Evolutionary conservation across 2,797 vertebrate species (phyloP), one percentile per base, ranked within the genome.

Genomic region (Melanotaenia trifasciata): DNA sequence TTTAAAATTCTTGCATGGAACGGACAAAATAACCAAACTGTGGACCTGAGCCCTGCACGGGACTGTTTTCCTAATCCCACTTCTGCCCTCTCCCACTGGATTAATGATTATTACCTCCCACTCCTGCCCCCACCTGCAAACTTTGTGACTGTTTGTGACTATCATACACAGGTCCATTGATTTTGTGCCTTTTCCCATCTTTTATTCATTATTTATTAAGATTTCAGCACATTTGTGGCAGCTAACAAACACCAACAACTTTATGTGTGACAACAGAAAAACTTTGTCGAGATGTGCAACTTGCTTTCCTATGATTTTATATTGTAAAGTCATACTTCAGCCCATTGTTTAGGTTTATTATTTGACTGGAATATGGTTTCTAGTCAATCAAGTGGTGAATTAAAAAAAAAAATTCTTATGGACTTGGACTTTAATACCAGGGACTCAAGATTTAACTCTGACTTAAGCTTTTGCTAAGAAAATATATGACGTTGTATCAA

Each of bases 1-100:
- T 28, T 67, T 65, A 58, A 79, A 58, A 68, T 45, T 50, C 64
- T 56, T 35, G 54, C 72, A 75, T 0, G 63, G 70, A 67, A 74
- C 36, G 67, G 65, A 80, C 62, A 60, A 67, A 81, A 72, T 67
- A 74, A 68, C 67, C 65, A 47, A 56, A 30, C 5, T 14, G 53
- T 30, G 26, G 51, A 30, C 26, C 7, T 28, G 26, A 30, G 26
- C 13, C 53, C 13, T 56, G 53, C 26, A 56, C 14, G 12, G 53
- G 26, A 56, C 53, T 56, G 53, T 56, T 56, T 30, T 16, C 53
- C 24, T 28, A 14, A 12, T 54, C 12, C 53, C 53, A 54, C 22
- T 24, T 26, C 24, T 47, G 45, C 45, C 20, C 45, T 47, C 26
- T 26, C 26, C 12, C 26, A 56, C 53, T 56, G 11, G 22, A 56